Evolutionary conservation across 2,888 invertebrate species (phyloP).

Genomic region (Nephrotoma appendiculata): DNA sequence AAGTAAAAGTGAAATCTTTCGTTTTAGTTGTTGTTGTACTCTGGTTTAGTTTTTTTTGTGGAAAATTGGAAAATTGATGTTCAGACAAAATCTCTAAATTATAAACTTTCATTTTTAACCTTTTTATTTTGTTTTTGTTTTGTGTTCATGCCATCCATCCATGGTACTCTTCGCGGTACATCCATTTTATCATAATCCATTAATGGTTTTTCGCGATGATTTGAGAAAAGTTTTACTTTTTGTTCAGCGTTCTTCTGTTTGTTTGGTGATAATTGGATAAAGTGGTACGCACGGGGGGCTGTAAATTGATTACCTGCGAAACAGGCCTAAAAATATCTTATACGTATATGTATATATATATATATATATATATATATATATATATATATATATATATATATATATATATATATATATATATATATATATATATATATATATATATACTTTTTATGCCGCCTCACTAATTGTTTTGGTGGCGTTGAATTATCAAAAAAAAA

Average conservation of each 20-base stretch:
- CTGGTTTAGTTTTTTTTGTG: neutral
- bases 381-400: neutral
- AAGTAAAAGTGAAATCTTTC: neutral
- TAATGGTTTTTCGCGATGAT: neutral
- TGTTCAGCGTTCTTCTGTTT: neutral
- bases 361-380: too few relatives aligned
- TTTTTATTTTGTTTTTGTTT: neutral
- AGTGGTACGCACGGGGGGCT: neutral
- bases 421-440: neutral
- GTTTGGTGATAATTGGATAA: neutral
- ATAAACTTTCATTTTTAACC: neutral
- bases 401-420: neutral
- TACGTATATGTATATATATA: neutral
- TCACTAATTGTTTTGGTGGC: neutral
- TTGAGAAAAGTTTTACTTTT: neutral
- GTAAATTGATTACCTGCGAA: neutral
- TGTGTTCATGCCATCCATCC: neutral
- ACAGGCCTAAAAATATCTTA: neutral
- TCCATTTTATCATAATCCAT: neutral
- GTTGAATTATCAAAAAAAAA: too few relatives aligned
- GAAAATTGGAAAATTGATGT: neutral
- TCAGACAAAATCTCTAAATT: neutral
- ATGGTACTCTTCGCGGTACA: neutral
- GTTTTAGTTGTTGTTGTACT: neutral
- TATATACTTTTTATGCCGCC: neutral